Conservation (phyloP, 2,797 vertebrate species). For the Rhodeus uyekii region DNA sequence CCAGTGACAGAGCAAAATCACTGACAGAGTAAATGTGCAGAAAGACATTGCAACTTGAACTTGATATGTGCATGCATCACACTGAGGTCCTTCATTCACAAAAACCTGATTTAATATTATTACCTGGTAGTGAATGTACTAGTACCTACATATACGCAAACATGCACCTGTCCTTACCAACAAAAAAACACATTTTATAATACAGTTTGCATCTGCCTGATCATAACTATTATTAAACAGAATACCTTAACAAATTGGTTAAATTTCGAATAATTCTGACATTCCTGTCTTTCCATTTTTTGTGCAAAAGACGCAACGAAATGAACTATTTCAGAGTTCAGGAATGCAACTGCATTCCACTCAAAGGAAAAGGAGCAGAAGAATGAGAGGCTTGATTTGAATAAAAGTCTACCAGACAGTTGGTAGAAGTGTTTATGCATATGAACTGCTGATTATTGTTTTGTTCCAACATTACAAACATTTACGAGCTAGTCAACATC, state of each 20-base stretch:
- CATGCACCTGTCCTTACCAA: background rate
- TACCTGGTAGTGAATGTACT: too few species aligned
- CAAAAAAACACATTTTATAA: background rate
- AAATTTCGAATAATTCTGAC: background rate
- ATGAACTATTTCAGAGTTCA: background rate
- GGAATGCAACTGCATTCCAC: background rate
- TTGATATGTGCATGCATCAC: background rate
- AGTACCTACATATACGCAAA: background rate
- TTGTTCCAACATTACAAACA: background rate
- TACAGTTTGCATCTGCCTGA: background rate
- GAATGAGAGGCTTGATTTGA: background rate
- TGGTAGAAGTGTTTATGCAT: conserved; percentile 9
- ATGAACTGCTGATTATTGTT: conserved; percentile 1
- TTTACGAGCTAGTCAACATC: too few species aligned
- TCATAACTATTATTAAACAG: too few species aligned
- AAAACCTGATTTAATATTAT: background rate
- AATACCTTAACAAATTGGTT: background rate
- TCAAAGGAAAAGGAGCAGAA: conserved; percentile 19
- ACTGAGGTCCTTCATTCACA: background rate
- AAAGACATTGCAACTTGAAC: background rate
- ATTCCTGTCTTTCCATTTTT: background rate
- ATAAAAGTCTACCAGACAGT: conserved; percentile 12
- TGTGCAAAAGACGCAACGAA: background rate
- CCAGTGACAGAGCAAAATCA: conserved; percentile 5
- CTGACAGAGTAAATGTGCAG: conserved; percentile 4